phyloP scores from a whole-genome alignment of 2,888 invertebrate genomes.

The Strigamia maritima region DNA sequence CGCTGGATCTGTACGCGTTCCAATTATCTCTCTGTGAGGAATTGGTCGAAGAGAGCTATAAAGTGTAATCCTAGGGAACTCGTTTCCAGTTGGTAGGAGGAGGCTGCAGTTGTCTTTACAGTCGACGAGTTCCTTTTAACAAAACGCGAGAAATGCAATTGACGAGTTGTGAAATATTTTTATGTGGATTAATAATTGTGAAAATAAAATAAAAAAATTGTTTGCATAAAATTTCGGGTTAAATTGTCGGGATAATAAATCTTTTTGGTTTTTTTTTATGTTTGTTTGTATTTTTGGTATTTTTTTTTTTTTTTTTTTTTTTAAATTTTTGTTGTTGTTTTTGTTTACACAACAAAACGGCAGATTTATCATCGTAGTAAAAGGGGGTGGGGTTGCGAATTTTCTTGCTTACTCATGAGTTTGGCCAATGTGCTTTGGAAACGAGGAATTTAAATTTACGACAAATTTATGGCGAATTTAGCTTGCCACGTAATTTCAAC shows the following conservation, averaged over 20 bases:
- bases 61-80: conserved; percentile 12
- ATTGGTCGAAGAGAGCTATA: conserved; percentile 9
- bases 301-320: too few species aligned
- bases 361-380: background rate
- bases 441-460: background rate
- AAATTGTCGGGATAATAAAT: too few species aligned
- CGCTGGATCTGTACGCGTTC: background rate
- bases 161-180: background rate
- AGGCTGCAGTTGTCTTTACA: background rate
- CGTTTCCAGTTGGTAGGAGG: background rate
- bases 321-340: too few species aligned
- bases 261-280: too few species aligned
- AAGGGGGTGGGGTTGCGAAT: background rate
- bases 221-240: too few species aligned
- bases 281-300: too few species aligned
- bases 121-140: background rate
- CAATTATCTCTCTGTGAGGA: conserved; percentile 21
- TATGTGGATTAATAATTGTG: background rate
- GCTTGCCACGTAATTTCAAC: background rate
- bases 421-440: background rate
- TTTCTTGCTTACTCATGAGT: background rate
- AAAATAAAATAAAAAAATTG: too few species aligned
- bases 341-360: background rate
- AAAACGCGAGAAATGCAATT: background rate
- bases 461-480: too few species aligned